These are phyloP conservation scores for Drosophila ficusphila DNA, from an alignment of 1,140 invertebrate genomes.

Conservation along the genomic window DNA sequence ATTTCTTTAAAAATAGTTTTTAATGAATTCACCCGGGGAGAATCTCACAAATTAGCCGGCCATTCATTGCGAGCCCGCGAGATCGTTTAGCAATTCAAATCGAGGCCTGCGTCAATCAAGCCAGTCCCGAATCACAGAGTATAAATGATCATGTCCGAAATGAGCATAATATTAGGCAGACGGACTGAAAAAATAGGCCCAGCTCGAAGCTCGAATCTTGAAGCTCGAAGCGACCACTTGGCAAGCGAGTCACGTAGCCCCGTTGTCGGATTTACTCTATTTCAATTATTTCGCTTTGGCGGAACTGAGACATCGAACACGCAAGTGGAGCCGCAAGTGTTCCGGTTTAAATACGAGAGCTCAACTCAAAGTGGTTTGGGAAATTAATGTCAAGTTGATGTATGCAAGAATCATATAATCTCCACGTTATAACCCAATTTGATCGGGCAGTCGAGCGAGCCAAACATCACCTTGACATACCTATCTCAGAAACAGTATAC, in stretches of 20 bases:
- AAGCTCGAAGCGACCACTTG: too few species aligned
- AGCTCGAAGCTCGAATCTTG: neutral
- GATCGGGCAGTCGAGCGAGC: conserved; percentile 23
- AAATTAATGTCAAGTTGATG: conserved; percentile 44
- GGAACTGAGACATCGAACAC: conserved; percentile 51
- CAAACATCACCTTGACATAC: conserved; percentile 75
- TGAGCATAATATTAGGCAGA: conserved; percentile 47
- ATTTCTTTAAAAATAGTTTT: conserved; percentile 52
- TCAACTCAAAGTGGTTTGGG: conserved; percentile 35
- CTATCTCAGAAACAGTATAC: conserved; percentile 36
- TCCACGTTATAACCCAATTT: conserved; percentile 60
- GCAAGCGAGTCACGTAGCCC: conserved; percentile 43
- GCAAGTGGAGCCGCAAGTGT: conserved; percentile 52
- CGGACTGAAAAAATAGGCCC: conserved; percentile 16
- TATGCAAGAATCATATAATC: conserved; percentile 60
- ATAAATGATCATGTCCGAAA: conserved; percentile 38
- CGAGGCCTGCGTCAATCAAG: conserved; percentile 58
- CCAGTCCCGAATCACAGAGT: conserved; percentile 29
- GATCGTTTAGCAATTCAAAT: conserved; percentile 77
- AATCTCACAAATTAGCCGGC: conserved; percentile 61
- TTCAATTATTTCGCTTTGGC: conserved; percentile 49
- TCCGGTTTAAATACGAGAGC: conserved; percentile 46
- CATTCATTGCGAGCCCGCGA: conserved; percentile 48
- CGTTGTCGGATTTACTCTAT: conserved; percentile 38
- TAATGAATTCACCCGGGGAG: conserved; percentile 66